phyloP scores from a whole-genome alignment of 2,113 vertebrate species.

The Rousettus leschenaultii region DNA sequence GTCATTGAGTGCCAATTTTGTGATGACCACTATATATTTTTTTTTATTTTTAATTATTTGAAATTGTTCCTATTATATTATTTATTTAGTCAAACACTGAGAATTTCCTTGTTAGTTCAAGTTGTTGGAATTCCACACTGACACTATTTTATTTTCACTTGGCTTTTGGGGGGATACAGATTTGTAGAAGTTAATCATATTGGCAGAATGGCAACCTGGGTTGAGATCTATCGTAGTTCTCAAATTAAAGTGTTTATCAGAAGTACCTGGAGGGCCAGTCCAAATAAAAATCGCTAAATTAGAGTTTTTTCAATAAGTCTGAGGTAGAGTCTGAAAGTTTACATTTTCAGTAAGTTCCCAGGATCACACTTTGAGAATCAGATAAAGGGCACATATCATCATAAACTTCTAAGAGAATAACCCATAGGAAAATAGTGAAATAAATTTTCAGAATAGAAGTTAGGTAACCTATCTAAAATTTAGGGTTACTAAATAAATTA shows the following conservation, averaged over 20 bases:
- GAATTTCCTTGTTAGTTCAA: not conserved
- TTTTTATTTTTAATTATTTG: not conserved
- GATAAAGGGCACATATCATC: not conserved
- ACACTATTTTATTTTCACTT: not conserved
- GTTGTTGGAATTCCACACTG: not conserved
- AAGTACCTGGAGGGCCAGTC: not conserved
- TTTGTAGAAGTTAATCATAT: not conserved
- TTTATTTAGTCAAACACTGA: not conserved
- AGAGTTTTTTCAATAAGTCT: not conserved
- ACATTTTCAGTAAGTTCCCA: not conserved
- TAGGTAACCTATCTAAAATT: not conserved
- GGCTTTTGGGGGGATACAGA: not conserved
- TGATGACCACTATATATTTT: not conserved
- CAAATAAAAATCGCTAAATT: not conserved
- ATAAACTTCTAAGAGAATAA: not conserved
- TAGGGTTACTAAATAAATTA: not conserved
- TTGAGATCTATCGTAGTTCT: not conserved
- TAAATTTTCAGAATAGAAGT: not conserved
- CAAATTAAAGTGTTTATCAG: not conserved
- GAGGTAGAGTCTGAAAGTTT: not conserved
- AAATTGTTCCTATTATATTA: not conserved
- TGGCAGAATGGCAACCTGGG: not conserved
- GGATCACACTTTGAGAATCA: not conserved
- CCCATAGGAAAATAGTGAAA: not conserved
- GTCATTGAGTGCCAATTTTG: not conserved